Conservation (phyloP, 2,888 invertebrate species). For the Andrena dorsata region DNA sequence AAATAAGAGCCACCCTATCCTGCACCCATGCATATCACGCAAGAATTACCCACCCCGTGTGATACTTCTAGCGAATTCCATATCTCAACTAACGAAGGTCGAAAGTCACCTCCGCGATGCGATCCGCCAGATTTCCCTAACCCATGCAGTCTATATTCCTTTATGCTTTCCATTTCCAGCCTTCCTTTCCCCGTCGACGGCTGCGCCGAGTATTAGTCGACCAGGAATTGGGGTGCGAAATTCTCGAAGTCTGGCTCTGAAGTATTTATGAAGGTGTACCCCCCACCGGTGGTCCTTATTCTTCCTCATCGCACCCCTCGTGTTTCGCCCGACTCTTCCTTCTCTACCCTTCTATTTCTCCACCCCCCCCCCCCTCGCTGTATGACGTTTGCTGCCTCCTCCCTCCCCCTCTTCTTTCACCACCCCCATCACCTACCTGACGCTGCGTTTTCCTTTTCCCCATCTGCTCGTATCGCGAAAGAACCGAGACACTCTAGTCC, state of each 20-base stretch:
- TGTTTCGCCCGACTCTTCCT: slow-evolving; percentile 48
- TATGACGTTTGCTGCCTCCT: slow-evolving; percentile 28
- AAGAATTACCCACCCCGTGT: no score
- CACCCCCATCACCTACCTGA: slow-evolving; percentile 38
- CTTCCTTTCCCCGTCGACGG: slow-evolving; percentile 53
- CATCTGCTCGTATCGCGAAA: slow-evolving; percentile 53
- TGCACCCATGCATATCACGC: not conserved
- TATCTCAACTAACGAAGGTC: no score
- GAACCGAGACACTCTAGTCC: slow-evolving; percentile 65
- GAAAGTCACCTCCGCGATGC: slow-evolving; percentile 29
- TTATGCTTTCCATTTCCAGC: slow-evolving; percentile 62
- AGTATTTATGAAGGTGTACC: slow-evolving; percentile 80
- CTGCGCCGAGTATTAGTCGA: slow-evolving; percentile 69
- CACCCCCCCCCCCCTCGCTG: slow-evolving; percentile 19
- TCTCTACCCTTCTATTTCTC: slow-evolving; percentile 19
- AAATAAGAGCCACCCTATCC: no score
- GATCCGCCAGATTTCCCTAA: slow-evolving; percentile 40
- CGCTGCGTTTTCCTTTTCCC: slow-evolving; percentile 23
- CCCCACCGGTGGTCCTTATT: slow-evolving; percentile 50
- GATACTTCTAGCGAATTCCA: no score
- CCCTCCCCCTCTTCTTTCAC: slow-evolving; percentile 2
- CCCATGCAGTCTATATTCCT: slow-evolving; percentile 43
- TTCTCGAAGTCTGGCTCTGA: slow-evolving; percentile 79
- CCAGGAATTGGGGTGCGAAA: slow-evolving; percentile 77
- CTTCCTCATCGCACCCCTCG: slow-evolving; percentile 53